Percentiles rank a stretch among this genome's conserved stretches.
Conservation (phyloP, 2,113 vertebrate genomes). For the Gnathonemus longibarbis region DNA sequence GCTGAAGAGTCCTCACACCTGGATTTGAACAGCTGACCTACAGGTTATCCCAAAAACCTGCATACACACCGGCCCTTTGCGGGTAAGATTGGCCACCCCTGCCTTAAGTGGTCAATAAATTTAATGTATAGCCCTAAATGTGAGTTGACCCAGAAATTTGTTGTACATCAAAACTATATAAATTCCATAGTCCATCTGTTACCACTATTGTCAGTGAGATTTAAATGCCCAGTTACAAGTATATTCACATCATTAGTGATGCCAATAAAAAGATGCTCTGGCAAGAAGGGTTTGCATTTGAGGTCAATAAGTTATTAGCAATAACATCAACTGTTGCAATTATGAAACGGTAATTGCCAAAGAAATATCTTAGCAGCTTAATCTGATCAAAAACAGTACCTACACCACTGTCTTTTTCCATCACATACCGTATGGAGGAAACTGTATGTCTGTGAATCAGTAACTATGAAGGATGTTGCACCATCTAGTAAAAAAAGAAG, state of each 20-base stretch:
- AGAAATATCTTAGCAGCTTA: neutral
- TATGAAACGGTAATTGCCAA: neutral
- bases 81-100: too few species aligned
- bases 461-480: neutral
- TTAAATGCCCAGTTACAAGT: neutral
- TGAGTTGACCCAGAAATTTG: too few species aligned
- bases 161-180: too few species aligned
- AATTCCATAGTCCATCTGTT: too few species aligned
- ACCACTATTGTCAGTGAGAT: neutral
- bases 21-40: too few species aligned
- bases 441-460: too few species aligned
- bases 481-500: neutral
- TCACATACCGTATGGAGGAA: neutral
- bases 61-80: too few species aligned
- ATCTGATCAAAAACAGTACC: neutral
- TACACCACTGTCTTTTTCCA: neutral
- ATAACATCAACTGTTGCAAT: neutral
- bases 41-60: too few species aligned
- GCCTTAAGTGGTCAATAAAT: too few species aligned
- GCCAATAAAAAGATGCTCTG: neutral
- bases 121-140: too few species aligned
- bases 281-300: neutral
- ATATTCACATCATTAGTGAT: neutral
- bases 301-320: neutral
- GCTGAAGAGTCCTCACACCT: too few species aligned